Conservation (phyloP, 2,113 vertebrate species). For the Platysteira castanea region DNA sequence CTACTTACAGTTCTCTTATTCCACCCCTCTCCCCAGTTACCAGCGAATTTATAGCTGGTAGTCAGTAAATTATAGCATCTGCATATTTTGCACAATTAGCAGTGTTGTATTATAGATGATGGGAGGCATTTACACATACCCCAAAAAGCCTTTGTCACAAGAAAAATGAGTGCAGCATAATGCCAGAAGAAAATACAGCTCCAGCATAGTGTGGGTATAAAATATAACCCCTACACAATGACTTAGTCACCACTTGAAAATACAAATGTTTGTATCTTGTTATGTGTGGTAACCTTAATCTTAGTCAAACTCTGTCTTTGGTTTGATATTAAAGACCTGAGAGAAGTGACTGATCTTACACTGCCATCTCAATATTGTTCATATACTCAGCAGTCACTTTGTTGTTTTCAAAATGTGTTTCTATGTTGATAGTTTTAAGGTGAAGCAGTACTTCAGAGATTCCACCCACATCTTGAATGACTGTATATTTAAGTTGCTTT, state of each 20-base stretch:
- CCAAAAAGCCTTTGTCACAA: neutral
- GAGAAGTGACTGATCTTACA: neutral
- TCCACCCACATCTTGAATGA: neutral
- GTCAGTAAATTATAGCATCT: neutral
- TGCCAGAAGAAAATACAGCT: neutral
- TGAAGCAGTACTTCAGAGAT: slow-evolving; percentile 26
- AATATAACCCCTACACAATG: neutral
- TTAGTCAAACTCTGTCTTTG: neutral
- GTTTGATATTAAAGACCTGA: neutral
- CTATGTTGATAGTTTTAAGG: slow-evolving; percentile 14
- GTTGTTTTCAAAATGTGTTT: slow-evolving; percentile 6
- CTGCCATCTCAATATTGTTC: neutral
- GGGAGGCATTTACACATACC: neutral
- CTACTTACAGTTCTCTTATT: neutral
- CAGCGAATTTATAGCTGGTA: neutral
- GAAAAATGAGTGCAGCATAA: neutral
- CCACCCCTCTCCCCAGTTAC: neutral
- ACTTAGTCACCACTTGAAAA: slow-evolving; percentile 12
- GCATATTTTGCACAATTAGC: neutral
- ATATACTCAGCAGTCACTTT: neutral
- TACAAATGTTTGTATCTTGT: neutral
- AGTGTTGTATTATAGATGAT: neutral
- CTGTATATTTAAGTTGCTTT: neutral
- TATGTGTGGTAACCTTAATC: neutral
- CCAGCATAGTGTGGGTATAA: neutral